Conservation (phyloP, 2,888 invertebrate genomes). For the Agapostemon virescens region DNA sequence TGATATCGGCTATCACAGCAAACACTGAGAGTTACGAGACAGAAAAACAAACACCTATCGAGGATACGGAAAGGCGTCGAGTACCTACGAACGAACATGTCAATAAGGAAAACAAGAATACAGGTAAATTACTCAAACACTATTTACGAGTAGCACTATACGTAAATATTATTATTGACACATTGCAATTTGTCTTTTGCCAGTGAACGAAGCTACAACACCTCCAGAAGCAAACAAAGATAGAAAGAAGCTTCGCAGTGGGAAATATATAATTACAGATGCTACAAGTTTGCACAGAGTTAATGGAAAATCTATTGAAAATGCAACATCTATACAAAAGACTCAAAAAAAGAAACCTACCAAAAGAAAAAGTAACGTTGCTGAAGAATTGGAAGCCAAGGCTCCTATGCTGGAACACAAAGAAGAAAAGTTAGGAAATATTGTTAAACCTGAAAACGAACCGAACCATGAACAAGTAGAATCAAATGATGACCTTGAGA, state of each 20-base stretch:
- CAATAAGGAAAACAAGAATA: slow-evolving; percentile 30
- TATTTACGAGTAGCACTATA: background rate
- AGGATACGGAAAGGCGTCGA: slow-evolving; percentile 20
- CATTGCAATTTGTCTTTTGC: slow-evolving; percentile 9
- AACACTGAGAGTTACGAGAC: slow-evolving; percentile 45
- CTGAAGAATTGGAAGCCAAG: slow-evolving; percentile 34
- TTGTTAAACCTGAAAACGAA: background rate
- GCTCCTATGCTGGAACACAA: slow-evolving; percentile 17
- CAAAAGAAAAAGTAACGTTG: slow-evolving; percentile 40
- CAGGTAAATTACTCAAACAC: slow-evolving; percentile 10
- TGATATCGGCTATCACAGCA: slow-evolving; percentile 48
- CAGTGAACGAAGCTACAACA: slow-evolving; percentile 17
- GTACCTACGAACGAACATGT: slow-evolving; percentile 28
- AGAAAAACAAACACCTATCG: slow-evolving; percentile 38
- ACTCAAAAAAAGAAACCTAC: slow-evolving; percentile 23
- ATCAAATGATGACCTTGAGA: slow-evolving; percentile 32
- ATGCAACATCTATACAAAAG: slow-evolving; percentile 5
- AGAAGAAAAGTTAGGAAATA: background rate
- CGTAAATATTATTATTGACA: background rate
- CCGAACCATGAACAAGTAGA: slow-evolving; percentile 12
- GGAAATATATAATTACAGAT: slow-evolving; percentile 48
- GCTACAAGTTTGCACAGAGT: slow-evolving; percentile 10
- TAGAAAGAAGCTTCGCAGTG: slow-evolving; percentile 51
- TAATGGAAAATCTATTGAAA: slow-evolving; percentile 22
- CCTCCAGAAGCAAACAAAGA: slow-evolving; percentile 26